Evolutionary conservation across 2,888 invertebrate genomes (phyloP), one percentile per base, ranked within the genome.

Genomic region (Punctoribates punctum): DNA sequence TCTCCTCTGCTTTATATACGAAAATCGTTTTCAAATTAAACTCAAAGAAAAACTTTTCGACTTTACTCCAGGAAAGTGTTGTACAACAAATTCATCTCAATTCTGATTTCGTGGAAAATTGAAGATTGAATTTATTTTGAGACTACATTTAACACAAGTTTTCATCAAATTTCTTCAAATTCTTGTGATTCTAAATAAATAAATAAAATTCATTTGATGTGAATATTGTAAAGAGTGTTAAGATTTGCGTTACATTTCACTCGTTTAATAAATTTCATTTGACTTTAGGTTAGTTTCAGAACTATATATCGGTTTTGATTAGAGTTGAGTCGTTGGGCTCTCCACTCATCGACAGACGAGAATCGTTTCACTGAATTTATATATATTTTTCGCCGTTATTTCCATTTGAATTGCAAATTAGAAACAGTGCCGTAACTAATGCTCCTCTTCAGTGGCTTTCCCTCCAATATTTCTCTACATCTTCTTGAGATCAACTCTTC

Each of bases 391-490:
- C n/a, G 25, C 57, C 20, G 6, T 65, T 9, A 29, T 65, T 65
- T 65, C 9, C 11, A 65, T 65, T 65, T 65, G 65, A 65, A 65
- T 65, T 65, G 65, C 65, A 65, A 65, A 65, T 65, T 65, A 65
- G 65, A 65, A 25, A 25, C 27, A 65, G 65, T 65, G 65, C 65
- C 23, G 29, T 34, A 65, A 29, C 65, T 29, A 25, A 65, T 29
- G 15, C 65, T 29, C 6, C 65, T 65, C 15, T 65, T 29, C 29
- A 25, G 65, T 29, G 29, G 65, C 23, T 60, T 60, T 60, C 3
- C 60, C n/a, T 60, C n/a, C 3, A 48, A 13, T 48, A 17, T 15
- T 11, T 57, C 20, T 57, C 4, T n/a, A 51, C 15, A 51, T 51
- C 51, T 15, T n/a, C 51, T 65, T 34, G 29, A 29, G 65, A 65